phyloP scores from a whole-genome alignment of 2,888 invertebrate species.

The Diadegma fenestrale region DNA sequence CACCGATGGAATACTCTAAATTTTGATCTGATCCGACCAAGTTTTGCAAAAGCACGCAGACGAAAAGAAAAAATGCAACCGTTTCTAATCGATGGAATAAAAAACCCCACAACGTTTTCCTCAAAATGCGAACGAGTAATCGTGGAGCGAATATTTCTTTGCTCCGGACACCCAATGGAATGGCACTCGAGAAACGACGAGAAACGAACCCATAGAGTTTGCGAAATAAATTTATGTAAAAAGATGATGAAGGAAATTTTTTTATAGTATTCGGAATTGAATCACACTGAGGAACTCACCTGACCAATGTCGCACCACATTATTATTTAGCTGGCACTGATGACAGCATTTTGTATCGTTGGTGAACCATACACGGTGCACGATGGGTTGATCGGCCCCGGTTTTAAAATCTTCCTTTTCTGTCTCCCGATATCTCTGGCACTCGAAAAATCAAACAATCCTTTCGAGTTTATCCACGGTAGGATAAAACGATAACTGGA shows the following conservation, averaged over 20 bases:
- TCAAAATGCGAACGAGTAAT: neutral
- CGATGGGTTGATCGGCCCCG: slow-evolving; percentile 65
- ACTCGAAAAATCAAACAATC: slow-evolving; percentile 26
- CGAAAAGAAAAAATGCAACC: neutral
- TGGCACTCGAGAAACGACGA: neutral
- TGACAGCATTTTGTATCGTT: slow-evolving; percentile 84
- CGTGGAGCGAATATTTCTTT: neutral
- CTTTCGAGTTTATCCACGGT: slow-evolving; percentile 38
- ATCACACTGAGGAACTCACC: slow-evolving; percentile 79
- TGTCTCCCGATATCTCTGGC: neutral
- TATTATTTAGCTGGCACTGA: slow-evolving; percentile 84
- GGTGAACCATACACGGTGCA: slow-evolving; percentile 79
- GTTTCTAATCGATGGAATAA: neutral
- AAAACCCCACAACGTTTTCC: neutral
- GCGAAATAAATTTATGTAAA: neutral
- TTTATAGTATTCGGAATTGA: neutral
- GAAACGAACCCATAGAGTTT: neutral
- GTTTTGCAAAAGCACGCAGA: neutral
- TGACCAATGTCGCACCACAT: slow-evolving; percentile 85
- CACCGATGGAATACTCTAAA: neutral
- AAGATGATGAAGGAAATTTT: neutral
- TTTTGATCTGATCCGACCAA: neutral
- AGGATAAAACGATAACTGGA: slow-evolving; percentile 20
- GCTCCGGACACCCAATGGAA: neutral
- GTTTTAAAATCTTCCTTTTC: slow-evolving; percentile 28